A percentile compares a stretch with the other conserved stretches of the same genome.
These are phyloP conservation scores for Peribatodes rhomboidaria DNA, from an alignment of 2,888 invertebrate species.

Conservation along the genomic window DNA sequence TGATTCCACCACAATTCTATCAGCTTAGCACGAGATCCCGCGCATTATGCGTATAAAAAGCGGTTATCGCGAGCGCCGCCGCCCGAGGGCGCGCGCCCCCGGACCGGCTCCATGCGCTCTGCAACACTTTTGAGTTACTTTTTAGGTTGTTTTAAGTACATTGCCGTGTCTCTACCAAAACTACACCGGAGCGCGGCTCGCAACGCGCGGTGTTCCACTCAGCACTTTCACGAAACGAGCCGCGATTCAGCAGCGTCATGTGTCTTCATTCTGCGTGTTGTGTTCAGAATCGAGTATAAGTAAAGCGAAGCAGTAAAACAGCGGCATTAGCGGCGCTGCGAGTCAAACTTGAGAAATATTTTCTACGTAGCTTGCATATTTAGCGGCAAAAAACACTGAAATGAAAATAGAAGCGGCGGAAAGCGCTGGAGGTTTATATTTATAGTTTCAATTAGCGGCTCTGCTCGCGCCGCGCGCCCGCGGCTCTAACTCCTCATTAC, in stretches of 20 bases:
- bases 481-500: conserved; percentile 59
- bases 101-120: conserved; percentile 57
- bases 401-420: conserved; percentile 67
- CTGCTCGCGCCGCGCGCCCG: conserved; percentile 67
- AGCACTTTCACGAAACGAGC: conserved; percentile 33
- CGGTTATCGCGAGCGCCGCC: conserved; percentile 74
- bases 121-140: conserved; percentile 65
- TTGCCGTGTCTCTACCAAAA: conserved; percentile 63
- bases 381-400: conserved; percentile 59
- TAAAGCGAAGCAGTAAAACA: conserved; percentile 46
- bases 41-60: conserved; percentile 85
- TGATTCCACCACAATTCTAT: conserved; percentile 85
- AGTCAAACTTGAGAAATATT: conserved; percentile 54
- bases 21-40: conserved; percentile 84
- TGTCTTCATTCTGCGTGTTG: conserved; percentile 57
- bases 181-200: conserved; percentile 50
- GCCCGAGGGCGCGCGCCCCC: conserved; percentile 53
- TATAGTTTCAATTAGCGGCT: conserved; percentile 83
- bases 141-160: conserved; percentile 72
- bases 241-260: conserved; percentile 52
- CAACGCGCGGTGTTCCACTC: conserved; percentile 48
- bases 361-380: conserved; percentile 54
- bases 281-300: conserved; percentile 54
- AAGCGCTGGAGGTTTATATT: conserved; percentile 76
- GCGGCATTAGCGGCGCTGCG: conserved; percentile 38